phyloP scores from a whole-genome alignment of 2,113 vertebrate species.

The Serinus canaria region DNA sequence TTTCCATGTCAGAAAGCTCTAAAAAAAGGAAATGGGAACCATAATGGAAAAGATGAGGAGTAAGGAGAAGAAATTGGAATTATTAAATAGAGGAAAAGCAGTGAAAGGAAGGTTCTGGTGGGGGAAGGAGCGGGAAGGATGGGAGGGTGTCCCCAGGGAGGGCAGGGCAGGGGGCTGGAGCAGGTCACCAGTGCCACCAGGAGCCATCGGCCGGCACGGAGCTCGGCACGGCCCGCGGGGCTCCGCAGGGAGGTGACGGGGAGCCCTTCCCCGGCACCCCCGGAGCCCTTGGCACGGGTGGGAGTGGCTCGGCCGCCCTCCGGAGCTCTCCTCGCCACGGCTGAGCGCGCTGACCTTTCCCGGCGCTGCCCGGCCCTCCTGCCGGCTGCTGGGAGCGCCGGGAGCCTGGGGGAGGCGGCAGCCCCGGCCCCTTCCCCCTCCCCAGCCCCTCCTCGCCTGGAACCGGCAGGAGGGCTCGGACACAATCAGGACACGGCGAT shows the following conservation, averaged over 20 bases:
- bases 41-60: not conserved
- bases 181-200: not conserved
- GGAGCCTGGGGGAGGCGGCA: not conserved
- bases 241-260: not conserved
- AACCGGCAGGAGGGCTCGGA: not conserved
- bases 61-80: not conserved
- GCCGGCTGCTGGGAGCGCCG: not conserved
- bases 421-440: not conserved
- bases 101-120: not conserved
- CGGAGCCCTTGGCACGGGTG: not conserved
- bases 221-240: accelerated
- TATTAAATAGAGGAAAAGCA: not conserved
- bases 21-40: not conserved
- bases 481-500: not conserved
- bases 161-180: not conserved
- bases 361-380: not conserved
- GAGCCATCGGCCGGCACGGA: accelerated
- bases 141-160: not conserved
- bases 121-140: not conserved
- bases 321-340: not conserved
- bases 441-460: not conserved
- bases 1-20: not conserved
- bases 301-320: not conserved
- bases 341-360: slow-evolving; percentile 52
- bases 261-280: not conserved